Conservation (phyloP, 2,113 vertebrate species). For the Silurus glanis region DNA sequence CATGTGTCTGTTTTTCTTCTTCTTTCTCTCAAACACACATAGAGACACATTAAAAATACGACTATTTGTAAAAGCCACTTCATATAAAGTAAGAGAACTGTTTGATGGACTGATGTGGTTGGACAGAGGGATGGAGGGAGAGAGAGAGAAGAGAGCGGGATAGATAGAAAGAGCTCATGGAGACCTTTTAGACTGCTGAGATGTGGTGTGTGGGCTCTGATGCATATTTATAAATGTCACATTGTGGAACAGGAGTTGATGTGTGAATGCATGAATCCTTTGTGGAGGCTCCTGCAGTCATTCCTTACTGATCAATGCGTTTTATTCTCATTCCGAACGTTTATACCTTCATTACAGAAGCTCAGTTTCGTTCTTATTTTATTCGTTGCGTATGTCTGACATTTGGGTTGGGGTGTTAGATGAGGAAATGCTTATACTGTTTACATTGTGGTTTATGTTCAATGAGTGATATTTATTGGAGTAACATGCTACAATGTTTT, state of each 20-base stretch:
- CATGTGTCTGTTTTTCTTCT: neutral
- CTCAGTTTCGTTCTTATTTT: neutral
- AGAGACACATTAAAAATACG: slow-evolving; percentile 17
- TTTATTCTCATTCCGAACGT: neutral
- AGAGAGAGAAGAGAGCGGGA: slow-evolving; percentile 17
- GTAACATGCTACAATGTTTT: neutral
- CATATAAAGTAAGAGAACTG: slow-evolving; percentile 19
- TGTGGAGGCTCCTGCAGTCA: slow-evolving; percentile 5
- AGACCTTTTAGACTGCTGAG: slow-evolving; percentile 41
- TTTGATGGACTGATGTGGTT: slow-evolving; percentile 32
- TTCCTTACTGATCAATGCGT: neutral
- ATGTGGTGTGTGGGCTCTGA: slow-evolving; percentile 43
- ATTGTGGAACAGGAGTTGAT: slow-evolving; percentile 31
- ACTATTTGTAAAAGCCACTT: slow-evolving; percentile 27
- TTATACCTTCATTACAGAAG: neutral
- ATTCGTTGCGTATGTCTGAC: neutral
- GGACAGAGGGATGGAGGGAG: slow-evolving; percentile 9
- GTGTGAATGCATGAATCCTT: slow-evolving; percentile 36
- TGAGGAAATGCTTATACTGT: neutral
- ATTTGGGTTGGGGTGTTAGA: neutral
- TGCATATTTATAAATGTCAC: slow-evolving; percentile 58
- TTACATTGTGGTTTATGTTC: neutral
- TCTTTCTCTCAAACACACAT: neutral
- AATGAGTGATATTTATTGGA: neutral
- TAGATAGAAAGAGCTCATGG: slow-evolving; percentile 13